These are phyloP conservation scores for Cyaniris semiargus DNA, from an alignment of 2,888 invertebrate genomes.

Conservation along the genomic window DNA sequence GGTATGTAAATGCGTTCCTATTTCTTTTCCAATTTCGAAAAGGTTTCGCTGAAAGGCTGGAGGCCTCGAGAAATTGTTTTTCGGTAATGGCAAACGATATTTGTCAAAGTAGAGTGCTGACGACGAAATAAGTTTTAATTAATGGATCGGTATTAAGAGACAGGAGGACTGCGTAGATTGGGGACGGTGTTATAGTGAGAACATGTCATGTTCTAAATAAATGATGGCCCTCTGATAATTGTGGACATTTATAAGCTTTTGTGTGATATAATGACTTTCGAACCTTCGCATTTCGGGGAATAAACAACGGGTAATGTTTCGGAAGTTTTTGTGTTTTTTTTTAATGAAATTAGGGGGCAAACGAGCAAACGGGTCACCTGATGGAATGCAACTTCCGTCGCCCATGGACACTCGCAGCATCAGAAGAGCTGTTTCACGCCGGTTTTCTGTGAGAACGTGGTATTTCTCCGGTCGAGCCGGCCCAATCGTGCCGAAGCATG, in stretches of 20 bases:
- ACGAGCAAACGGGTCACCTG: no score
- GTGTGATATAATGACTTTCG: not conserved
- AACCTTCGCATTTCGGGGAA: not conserved
- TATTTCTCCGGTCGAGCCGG: no score
- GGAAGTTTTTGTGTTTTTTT: not conserved
- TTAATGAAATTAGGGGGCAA: no score
- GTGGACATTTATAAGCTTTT: constrained; percentile 28
- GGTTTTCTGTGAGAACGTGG: no score
- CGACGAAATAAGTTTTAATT: constrained; percentile 79
- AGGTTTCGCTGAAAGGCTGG: constrained; percentile 27
- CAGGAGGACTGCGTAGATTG: constrained; percentile 56
- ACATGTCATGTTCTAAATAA: constrained; percentile 41
- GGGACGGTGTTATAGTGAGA: constrained; percentile 51
- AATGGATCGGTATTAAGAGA: constrained; percentile 78
- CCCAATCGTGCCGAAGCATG: no score
- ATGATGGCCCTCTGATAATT: constrained; percentile 35
- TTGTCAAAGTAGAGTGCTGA: constrained; percentile 61
- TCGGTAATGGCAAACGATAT: constrained; percentile 59
- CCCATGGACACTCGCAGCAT: no score
- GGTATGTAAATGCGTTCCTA: constrained; percentile 26
- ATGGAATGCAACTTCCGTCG: no score
- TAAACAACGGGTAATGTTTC: not conserved
- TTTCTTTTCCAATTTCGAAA: constrained; percentile 28
- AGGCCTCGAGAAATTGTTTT: constrained; percentile 40
- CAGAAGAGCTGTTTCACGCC: no score